Evolutionary conservation across 2,113 vertebrate species (phyloP), one percentile per base, ranked within the genome.

Genomic region (Lagopus leucura): DNA sequence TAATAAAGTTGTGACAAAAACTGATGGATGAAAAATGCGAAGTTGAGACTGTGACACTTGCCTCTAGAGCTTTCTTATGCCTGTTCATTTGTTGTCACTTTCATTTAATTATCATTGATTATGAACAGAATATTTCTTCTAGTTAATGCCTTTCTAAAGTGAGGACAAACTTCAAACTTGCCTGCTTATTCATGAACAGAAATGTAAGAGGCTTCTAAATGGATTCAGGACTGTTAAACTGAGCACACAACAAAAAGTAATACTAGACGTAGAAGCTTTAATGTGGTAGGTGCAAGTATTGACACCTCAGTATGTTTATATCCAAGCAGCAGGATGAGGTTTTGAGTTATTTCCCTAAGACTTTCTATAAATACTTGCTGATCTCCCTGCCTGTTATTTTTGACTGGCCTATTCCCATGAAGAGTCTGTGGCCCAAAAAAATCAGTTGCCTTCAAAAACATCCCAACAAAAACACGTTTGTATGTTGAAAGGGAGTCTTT

Each of bases 1-100:
- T 76, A 91, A 70, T 88, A 71, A 93, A 18, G 43, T 69, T 89
- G 48, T 93, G 77, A 71, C 64, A 91, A 20, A 48, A 64, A 81
- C 34, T 78, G 57, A 57, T 54, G 74, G 34, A 40, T 63, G 30
- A 87, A 78, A 90, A 88, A 64, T 57, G 10, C 6, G 2, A 27
- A 83, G 30, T 71, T 72, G 72, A 75, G 90, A 11, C 27, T 75
- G 69, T 86, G 65, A 65, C 17, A 54, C 55, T 94, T 73, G 14
- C 12, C 11, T 88, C 12, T n/a, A 43, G 89, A 45, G 19, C 30
- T 86, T 82, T 83, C n/a, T 67, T 92, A 36, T 0, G 1, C 50
- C n/a, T 79, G 10, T 30, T 91, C 6, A 9, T 91, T 89, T 38
- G 36, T 38, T 38, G 52, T 63, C 34, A 69, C 10, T 83, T 71